phyloP scores from a whole-genome alignment of 2,797 vertebrate genomes.

The Xyrichtys novacula region DNA sequence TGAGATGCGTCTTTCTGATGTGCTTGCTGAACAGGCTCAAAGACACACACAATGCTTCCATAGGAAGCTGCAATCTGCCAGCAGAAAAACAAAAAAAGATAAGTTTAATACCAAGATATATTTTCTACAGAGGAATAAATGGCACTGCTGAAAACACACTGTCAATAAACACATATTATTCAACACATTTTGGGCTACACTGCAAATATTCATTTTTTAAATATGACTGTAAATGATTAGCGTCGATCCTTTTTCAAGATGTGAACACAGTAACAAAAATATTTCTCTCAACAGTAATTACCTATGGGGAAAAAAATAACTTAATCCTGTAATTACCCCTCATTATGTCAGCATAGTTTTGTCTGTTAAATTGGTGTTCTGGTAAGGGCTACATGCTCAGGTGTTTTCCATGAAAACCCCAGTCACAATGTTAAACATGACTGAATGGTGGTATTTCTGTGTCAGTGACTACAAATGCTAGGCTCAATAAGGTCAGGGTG shows the following conservation, averaged over 20 bases:
- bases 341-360: slow-evolving; percentile 22
- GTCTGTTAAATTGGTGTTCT: slow-evolving; percentile 4
- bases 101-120: neutral
- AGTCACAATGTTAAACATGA: slow-evolving; percentile 31
- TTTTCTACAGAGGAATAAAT: slow-evolving; percentile 1
- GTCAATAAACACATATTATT: neutral
- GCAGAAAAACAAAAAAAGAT: slow-evolving; percentile 19
- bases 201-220: neutral
- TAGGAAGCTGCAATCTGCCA: slow-evolving; percentile 97
- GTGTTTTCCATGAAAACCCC: slow-evolving; percentile 7
- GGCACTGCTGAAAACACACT: neutral
- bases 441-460: slow-evolving; percentile 35
- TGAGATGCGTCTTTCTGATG: slow-evolving; percentile 84
- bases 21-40: slow-evolving; percentile 90
- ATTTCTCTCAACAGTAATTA: neutral
- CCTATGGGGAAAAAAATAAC: slow-evolving; percentile 14
- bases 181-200: neutral
- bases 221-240: neutral
- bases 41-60: slow-evolving; percentile 92
- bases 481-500: slow-evolving; percentile 16
- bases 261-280: neutral
- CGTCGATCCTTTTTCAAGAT: neutral
- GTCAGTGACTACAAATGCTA: slow-evolving; percentile 31
- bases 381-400: slow-evolving; percentile 9
- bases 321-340: slow-evolving; percentile 14